Base-by-base conservation (phyloP, 2,113 vertebrate genomes). In the Mustela lutreola region DNA sequence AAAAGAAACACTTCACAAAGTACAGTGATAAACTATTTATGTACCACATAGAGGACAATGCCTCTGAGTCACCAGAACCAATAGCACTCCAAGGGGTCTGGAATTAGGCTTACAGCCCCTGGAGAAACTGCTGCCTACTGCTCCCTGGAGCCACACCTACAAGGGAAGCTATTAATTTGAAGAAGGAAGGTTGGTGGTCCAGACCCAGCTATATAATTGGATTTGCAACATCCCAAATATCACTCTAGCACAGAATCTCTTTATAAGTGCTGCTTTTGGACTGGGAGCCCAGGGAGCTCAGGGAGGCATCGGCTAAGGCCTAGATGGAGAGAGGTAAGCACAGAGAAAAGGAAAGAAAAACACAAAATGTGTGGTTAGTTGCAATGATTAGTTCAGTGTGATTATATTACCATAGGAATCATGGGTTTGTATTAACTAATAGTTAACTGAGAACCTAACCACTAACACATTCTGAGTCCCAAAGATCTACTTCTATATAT, bases 341-440 rank as follows among this genome's bases (percentile, higher is more conserved):
- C 11, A 36, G 50, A 94, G 42, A 33, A 91, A 76, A 50, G 9
- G 16, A 63, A 65, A 94, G 78, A 73, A 90, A 90, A 83, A 18
- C 21, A 56, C 9, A 19, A 84, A 48, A 60, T 48, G 4, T 63
- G 33, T 91, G 67, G 16, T 87, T 79, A 62, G 31, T 62, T 73
- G 71, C 48, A 86, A 16, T 62, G 67, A 96, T 82, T 33, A 71
- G 48, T 36, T 92, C 73, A 89, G 39, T 45, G 65, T 62, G 26
- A 82, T 50, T 73, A 70, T 7, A 33, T 86, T 39, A 73, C 12
- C 24, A 21, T 50, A 45, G 16, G 4, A 39, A 14, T 82, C 26
- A 83, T 33, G 42, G 45, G 60, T 62, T 80, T 26, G 11, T 56
- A 56, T 9, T 39, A 83, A 65, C 18, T 71, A 36, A 91, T 39